Evolutionary conservation across 1,140 invertebrate species (phyloP).

Genomic region (Cyclargus thomasi): DNA sequence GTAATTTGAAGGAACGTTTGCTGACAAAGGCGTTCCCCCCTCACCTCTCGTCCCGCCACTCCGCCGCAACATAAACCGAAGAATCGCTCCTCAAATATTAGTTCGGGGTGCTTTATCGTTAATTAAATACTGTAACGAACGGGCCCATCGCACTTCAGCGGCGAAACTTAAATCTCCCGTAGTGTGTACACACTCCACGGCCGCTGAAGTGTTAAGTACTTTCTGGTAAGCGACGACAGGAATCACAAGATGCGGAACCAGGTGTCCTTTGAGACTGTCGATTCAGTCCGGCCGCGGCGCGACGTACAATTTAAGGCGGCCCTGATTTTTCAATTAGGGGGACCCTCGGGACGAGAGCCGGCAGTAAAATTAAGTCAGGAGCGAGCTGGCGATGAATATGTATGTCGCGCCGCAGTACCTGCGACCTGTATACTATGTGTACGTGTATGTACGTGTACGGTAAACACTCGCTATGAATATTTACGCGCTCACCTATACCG

Average conservation of each 20-base stretch:
- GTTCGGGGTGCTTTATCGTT: background rate
- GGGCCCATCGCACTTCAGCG: background rate
- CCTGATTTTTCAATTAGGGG: background rate
- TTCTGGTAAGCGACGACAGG: background rate
- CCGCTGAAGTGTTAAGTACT: background rate
- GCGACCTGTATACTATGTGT: background rate
- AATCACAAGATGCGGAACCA: background rate
- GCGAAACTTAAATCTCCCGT: background rate
- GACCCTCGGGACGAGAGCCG: background rate
- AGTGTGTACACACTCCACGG: background rate
- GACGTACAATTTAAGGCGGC: background rate
- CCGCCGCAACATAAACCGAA: background rate
- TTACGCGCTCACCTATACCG: background rate
- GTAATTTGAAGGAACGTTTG: background rate
- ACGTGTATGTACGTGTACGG: background rate
- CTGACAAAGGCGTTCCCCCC: too few relatives aligned
- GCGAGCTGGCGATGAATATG: background rate
- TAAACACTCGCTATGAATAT: background rate
- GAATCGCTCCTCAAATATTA: background rate
- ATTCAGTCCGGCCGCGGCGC: background rate
- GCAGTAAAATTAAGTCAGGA: constrained; percentile 3
- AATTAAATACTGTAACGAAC: background rate
- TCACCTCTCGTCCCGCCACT: too few relatives aligned
- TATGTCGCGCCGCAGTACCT: background rate
- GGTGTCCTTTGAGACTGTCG: background rate